Conservation (phyloP, 2,113 vertebrate genomes). For the Phodopus roborovskii region DNA sequence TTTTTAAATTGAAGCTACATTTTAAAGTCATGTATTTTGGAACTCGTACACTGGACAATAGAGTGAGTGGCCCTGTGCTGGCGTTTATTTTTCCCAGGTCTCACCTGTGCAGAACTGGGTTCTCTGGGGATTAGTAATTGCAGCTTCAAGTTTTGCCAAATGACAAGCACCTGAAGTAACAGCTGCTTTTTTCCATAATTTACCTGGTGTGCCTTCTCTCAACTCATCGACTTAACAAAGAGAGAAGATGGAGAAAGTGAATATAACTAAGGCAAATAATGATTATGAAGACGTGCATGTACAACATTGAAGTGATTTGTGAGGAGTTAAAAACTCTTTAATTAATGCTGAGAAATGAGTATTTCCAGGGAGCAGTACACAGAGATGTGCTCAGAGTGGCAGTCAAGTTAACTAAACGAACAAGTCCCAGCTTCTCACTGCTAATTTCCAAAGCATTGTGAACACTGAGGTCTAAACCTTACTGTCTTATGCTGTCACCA, state of each 20-base stretch:
- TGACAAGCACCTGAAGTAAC: not conserved
- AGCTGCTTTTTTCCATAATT: not conserved
- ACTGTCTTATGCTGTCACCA: not conserved
- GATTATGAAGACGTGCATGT: not conserved
- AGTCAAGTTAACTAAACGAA: conserved; percentile 70
- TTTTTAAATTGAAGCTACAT: not conserved
- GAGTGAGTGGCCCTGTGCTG: not conserved
- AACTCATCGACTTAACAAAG: not conserved
- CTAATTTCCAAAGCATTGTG: conserved; percentile 46
- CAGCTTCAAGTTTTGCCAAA: not conserved
- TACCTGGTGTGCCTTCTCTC: not conserved
- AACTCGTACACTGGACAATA: not conserved
- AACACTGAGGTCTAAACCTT: conserved; percentile 9
- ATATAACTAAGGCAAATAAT: not conserved
- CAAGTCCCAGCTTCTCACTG: conserved; percentile 4
- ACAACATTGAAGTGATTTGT: not conserved
- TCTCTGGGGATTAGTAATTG: not conserved
- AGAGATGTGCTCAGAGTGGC: conserved; percentile 71
- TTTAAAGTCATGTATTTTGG: conserved; percentile 32
- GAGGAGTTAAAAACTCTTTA: conserved; percentile 20
- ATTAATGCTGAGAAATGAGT: not conserved
- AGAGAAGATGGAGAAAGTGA: not conserved
- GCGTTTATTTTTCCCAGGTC: not conserved
- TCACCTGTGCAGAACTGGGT: not conserved
- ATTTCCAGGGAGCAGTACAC: conserved; percentile 60